Evolutionary conservation across 2,113 vertebrate genomes (phyloP).

Genomic region (Pithys albifrons): DNA sequence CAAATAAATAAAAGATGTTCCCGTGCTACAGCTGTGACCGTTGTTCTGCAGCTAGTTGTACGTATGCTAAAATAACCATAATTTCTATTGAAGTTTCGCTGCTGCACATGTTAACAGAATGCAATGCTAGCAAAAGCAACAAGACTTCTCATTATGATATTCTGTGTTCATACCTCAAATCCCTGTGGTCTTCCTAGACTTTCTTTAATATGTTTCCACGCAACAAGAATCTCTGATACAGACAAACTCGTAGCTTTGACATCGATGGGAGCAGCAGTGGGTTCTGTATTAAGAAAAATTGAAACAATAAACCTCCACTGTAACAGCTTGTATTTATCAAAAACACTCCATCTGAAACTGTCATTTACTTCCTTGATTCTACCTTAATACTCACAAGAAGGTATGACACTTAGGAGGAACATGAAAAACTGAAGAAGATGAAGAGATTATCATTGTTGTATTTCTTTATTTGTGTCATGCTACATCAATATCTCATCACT

Average conservation of each 20-base stretch:
- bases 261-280: constrained; percentile 86
- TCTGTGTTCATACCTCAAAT: constrained; percentile 87
- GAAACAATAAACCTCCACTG: constrained; percentile 56
- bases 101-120: constrained; percentile 9
- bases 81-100: constrained; percentile 25
- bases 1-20: constrained; percentile 28
- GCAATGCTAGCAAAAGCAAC: constrained; percentile 1
- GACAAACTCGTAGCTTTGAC: constrained; percentile 88
- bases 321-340: constrained; percentile 43
- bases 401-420: neutral
- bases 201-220: constrained; percentile 87
- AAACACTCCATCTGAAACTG: neutral
- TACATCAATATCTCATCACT: neutral
- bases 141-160: constrained; percentile 43
- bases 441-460: constrained; percentile 24
- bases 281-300: constrained; percentile 82
- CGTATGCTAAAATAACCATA: neutral
- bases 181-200: constrained; percentile 90
- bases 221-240: constrained; percentile 89
- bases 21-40: neutral
- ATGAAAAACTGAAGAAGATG: constrained; percentile 41
- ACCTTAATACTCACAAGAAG: constrained; percentile 8
- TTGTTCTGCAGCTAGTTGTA: neutral
- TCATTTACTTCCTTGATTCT: constrained; percentile 26
- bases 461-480: constrained; percentile 16